Evolutionary conservation across 2,113 vertebrate species (phyloP).

Genomic region (Cercopithecus mona): DNA sequence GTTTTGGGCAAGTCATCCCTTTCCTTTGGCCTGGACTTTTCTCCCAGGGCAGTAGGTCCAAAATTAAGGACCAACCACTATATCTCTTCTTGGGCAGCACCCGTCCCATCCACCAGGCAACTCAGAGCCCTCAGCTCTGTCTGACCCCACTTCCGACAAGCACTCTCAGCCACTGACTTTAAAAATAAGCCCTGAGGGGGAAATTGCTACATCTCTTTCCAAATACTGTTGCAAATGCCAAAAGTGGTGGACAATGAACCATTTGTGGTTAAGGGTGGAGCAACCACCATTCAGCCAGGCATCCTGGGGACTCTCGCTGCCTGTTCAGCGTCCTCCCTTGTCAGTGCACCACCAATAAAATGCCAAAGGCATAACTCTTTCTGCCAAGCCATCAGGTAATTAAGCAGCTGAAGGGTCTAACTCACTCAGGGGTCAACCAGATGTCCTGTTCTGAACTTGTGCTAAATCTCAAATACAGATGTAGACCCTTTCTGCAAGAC

Average conservation of each 20-base stretch:
- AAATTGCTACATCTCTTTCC: slow-evolving; percentile 73
- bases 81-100: background rate
- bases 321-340: slow-evolving; percentile 1
- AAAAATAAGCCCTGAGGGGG: slow-evolving; percentile 76
- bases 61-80: slow-evolving; percentile 71
- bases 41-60: slow-evolving; percentile 55
- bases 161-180: slow-evolving; percentile 70
- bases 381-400: background rate
- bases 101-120: background rate
- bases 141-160: slow-evolving; percentile 72
- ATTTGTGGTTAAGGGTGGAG: slow-evolving; percentile 73
- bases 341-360: background rate
- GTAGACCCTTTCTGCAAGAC: background rate
- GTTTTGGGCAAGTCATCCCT: slow-evolving; percentile 69
- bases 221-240: slow-evolving; percentile 64
- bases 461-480: background rate
- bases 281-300: slow-evolving; percentile 56
- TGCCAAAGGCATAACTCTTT: background rate
- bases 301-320: slow-evolving; percentile 41
- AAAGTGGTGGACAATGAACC: slow-evolving; percentile 41
- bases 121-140: slow-evolving; percentile 32
- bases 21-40: slow-evolving; percentile 74
- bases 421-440: background rate
- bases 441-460: background rate
- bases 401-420: background rate